Percentiles rank a stretch among this genome's conserved stretches.
These are phyloP conservation scores for Adelges cooleyi DNA, from an alignment of 1,140 invertebrate genomes.

Conservation along the genomic window DNA sequence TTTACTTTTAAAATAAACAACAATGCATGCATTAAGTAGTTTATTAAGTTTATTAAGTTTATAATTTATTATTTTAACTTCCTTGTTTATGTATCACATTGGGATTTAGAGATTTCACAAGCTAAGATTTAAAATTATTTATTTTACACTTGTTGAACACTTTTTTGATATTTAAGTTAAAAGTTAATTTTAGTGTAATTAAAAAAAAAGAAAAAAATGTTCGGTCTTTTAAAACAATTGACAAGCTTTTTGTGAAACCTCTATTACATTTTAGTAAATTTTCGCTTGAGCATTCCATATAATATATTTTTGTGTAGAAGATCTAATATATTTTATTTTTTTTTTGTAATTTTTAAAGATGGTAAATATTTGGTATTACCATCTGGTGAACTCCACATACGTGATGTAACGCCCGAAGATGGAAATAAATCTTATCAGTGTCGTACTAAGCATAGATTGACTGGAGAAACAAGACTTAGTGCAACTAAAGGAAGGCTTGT, in stretches of 20 bases:
- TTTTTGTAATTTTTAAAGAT: conserved; percentile 45
- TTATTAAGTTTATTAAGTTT: no score
- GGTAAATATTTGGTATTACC: conserved; percentile 87
- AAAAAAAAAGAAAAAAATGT: no score
- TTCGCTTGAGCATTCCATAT: neutral
- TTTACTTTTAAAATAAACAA: no score
- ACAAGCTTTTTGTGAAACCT: neutral
- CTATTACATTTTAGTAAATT: neutral
- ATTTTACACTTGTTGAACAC: no score
- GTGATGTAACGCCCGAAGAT: conserved; percentile 84
- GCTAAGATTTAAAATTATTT: no score
- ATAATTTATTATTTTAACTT: no score
- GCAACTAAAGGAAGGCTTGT: conserved; percentile 86
- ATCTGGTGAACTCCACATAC: conserved; percentile 84
- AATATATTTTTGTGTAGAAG: neutral
- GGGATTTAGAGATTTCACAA: no score
- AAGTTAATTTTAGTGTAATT: no score
- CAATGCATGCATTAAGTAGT: no score
- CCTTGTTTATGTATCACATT: no score
- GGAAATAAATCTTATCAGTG: conserved; percentile 90
- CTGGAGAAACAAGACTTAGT: conserved; percentile 83
- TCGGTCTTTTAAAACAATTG: no score
- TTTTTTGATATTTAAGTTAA: no score
- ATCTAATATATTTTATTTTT: neutral
- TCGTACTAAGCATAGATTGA: conserved; percentile 82